These are phyloP conservation scores for Listronotus bonariensis DNA, from an alignment of 1,140 invertebrate species.

Conservation along the genomic window DNA sequence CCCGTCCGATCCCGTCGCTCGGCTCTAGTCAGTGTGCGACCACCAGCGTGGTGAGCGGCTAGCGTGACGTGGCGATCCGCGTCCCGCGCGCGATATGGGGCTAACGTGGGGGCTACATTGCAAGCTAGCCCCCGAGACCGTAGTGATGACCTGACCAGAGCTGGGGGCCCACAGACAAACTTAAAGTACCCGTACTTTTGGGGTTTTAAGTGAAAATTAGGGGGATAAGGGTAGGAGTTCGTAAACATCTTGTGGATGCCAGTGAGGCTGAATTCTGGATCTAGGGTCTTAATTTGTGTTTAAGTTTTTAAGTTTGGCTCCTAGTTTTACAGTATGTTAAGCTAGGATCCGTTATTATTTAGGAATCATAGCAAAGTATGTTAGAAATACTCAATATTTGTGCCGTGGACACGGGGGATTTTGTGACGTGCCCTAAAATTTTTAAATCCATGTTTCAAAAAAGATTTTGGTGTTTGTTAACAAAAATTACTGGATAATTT, in stretches of 20 bases:
- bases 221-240: not conserved
- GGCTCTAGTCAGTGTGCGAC: conserved; percentile 54
- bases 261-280: not conserved
- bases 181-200: conserved; percentile 9
- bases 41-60: conserved; percentile 35
- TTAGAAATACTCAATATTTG: no score
- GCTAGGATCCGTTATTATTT: no score
- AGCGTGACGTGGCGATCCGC: conserved; percentile 21
- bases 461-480: no score
- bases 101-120: conserved; percentile 41
- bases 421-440: no score
- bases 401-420: no score
- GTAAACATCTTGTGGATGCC: conserved; percentile 6
- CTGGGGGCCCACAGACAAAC: conserved; percentile 11
- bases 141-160: conserved; percentile 22
- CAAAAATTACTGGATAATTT: no score
- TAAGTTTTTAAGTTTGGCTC: no score
- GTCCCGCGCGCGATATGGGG: conserved; percentile 28
- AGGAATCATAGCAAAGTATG: no score
- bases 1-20: conserved; percentile 42
- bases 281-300: not conserved
- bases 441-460: no score
- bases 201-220: not conserved
- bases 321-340: no score
- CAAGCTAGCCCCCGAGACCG: conserved; percentile 47